Conservation (phyloP, 2,113 vertebrate genomes). For the Callaeas wilsoni region DNA sequence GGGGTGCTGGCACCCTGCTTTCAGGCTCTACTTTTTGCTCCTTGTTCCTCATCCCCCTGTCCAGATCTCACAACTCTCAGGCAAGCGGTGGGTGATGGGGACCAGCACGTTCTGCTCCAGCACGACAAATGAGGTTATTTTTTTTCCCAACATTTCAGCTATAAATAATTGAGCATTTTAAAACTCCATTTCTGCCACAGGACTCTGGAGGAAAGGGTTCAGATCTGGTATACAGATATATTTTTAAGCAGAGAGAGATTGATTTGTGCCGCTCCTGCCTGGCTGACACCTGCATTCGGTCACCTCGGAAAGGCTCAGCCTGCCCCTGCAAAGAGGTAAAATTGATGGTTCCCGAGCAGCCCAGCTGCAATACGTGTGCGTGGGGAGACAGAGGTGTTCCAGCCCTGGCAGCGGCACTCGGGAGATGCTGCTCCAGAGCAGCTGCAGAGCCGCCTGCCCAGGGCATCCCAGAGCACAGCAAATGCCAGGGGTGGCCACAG, state of each 20-base stretch:
- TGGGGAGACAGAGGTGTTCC: neutral
- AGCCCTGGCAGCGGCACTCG: neutral
- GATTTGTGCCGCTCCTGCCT: slow-evolving; percentile 38
- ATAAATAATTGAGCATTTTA: slow-evolving; percentile 68
- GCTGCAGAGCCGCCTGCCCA: neutral
- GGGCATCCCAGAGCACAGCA: neutral
- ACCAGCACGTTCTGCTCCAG: neutral
- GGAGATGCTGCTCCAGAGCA: neutral
- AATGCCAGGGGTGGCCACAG: neutral
- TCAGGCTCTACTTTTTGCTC: neutral
- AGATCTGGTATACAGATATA: slow-evolving; percentile 37
- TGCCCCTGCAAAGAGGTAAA: slow-evolving; percentile 8
- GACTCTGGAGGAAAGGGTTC: slow-evolving; percentile 50
- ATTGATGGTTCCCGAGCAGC: neutral
- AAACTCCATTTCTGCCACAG: slow-evolving; percentile 58
- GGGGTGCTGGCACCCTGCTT: neutral
- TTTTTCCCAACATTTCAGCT: slow-evolving; percentile 31
- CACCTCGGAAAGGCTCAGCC: slow-evolving; percentile 5
- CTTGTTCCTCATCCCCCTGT: neutral
- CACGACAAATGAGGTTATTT: slow-evolving; percentile 46
- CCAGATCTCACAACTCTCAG: neutral
- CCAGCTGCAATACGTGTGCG: neutral
- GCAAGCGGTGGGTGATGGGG: neutral
- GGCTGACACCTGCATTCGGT: slow-evolving; percentile 18
- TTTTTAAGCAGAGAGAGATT: slow-evolving; percentile 47